phyloP scores from a whole-genome alignment of 2,797 vertebrate species.

The Carduelis carduelis region DNA sequence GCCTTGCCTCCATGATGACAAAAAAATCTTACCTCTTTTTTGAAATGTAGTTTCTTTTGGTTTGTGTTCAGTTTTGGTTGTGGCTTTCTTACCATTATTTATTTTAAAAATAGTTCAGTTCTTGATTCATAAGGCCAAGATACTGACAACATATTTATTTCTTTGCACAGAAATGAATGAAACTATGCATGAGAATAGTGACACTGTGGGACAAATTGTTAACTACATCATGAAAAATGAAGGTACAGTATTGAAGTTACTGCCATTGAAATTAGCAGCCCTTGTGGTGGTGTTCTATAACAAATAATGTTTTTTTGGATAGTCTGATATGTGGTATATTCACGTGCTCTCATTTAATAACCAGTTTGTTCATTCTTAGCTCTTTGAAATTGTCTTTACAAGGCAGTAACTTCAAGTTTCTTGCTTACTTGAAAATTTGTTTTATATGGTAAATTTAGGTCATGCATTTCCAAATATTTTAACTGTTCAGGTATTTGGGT shows the following conservation, averaged over 20 bases:
- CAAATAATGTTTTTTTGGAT: neutral
- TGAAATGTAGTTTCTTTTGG: neutral
- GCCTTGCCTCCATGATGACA: neutral
- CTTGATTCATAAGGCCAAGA: neutral
- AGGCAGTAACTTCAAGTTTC: neutral
- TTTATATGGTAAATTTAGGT: neutral
- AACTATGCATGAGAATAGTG: constrained; percentile 85
- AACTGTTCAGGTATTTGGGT: neutral
- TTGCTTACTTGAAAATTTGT: neutral
- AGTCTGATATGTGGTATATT: neutral
- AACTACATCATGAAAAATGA: constrained; percentile 96
- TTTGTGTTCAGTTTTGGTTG: neutral
- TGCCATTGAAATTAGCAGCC: neutral
- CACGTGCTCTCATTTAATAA: neutral
- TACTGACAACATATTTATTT: neutral
- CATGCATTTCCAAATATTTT: neutral
- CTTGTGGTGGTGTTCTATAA: neutral
- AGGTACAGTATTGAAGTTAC: constrained; percentile 77
- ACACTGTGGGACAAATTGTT: constrained; percentile 93
- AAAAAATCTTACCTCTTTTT: neutral
- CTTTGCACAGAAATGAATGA: constrained; percentile 86
- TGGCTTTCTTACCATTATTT: neutral
- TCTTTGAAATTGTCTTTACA: neutral
- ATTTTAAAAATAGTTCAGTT: neutral
- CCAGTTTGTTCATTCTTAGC: neutral